A percentile compares a stretch with the other conserved stretches of the same genome.
phyloP scores from a whole-genome alignment of 2,113 vertebrate genomes.

The Sakesphorus luctuosus region DNA sequence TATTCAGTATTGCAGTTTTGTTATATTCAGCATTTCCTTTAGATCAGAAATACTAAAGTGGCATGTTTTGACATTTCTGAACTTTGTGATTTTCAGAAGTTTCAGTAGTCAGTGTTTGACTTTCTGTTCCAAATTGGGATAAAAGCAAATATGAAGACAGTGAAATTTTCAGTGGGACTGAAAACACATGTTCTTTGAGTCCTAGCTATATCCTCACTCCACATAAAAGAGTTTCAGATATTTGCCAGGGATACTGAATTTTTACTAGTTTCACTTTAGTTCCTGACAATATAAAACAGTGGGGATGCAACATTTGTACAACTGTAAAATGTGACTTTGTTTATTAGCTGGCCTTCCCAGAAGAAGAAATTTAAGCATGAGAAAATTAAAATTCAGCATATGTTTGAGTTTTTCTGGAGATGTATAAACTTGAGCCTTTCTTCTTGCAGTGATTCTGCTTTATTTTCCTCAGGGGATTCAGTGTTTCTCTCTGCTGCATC shows the following conservation, averaged over 20 bases:
- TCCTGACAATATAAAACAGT: neutral
- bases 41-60: slow-evolving; percentile 46
- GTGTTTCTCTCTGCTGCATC: neutral
- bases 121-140: slow-evolving; percentile 48
- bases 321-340: neutral
- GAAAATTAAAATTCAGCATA: slow-evolving; percentile 21
- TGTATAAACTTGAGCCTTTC: neutral
- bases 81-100: slow-evolving; percentile 55
- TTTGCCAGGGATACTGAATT: slow-evolving; percentile 30
- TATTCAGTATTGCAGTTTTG: slow-evolving; percentile 18
- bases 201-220: neutral
- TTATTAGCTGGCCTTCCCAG: slow-evolving; percentile 20
- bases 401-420: slow-evolving; percentile 7
- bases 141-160: slow-evolving; percentile 56
- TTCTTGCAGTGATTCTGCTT: neutral
- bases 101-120: slow-evolving; percentile 44
- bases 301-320: neutral
- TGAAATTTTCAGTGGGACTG: slow-evolving; percentile 60
- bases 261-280: slow-evolving; percentile 6
- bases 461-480: neutral
- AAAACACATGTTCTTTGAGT: slow-evolving; percentile 58
- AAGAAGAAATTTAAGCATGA: neutral
- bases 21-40: slow-evolving; percentile 34
- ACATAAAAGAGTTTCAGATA: slow-evolving; percentile 51
- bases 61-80: slow-evolving; percentile 58